A percentile compares a stretch with the other conserved stretches of the same genome.
These are phyloP conservation scores for Lerema accius DNA, from an alignment of 1,140 invertebrate species.

Conservation along the genomic window DNA sequence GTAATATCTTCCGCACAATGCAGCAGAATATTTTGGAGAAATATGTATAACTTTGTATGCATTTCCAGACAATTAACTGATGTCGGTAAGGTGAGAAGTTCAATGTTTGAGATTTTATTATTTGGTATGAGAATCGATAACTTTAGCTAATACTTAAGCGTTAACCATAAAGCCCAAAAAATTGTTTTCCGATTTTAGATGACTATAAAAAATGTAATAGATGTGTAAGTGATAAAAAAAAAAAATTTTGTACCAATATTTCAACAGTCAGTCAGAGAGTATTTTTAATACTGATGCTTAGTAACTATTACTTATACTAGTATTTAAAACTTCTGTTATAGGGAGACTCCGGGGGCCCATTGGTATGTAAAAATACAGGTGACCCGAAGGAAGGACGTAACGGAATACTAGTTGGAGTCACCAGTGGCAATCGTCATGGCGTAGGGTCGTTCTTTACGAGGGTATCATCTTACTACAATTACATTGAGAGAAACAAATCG, in stretches of 20 bases:
- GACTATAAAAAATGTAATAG: too few relatives aligned
- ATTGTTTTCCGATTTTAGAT: too few relatives aligned
- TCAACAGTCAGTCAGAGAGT: too few relatives aligned
- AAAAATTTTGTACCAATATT: too few relatives aligned
- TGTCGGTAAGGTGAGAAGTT: conserved; percentile 49
- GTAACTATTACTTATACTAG: too few relatives aligned
- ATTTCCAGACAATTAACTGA: conserved; percentile 47
- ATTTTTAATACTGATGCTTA: too few relatives aligned
- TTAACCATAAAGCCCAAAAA: too few relatives aligned
- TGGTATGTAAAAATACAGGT: conserved; percentile 53
- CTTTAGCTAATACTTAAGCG: too few relatives aligned
- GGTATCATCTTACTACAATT: conserved; percentile 46
- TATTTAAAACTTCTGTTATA: too few relatives aligned
- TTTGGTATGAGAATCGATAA: too few relatives aligned
- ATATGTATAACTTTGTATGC: conserved; percentile 55
- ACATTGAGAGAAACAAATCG: conserved; percentile 37
- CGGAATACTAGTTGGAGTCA: conserved; percentile 57
- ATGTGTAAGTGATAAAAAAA: too few relatives aligned
- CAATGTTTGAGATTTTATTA: not conserved
- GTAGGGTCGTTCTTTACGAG: conserved; percentile 57
- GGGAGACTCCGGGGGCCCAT: conserved; percentile 69
- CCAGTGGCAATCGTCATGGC: conserved; percentile 42
- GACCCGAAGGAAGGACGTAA: conserved; percentile 50
- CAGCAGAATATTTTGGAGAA: conserved; percentile 39
- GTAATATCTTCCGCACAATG: conserved; percentile 42